Evolutionary conservation across 2,113 vertebrate species (phyloP).

Genomic region (Microtus montanus): DNA sequence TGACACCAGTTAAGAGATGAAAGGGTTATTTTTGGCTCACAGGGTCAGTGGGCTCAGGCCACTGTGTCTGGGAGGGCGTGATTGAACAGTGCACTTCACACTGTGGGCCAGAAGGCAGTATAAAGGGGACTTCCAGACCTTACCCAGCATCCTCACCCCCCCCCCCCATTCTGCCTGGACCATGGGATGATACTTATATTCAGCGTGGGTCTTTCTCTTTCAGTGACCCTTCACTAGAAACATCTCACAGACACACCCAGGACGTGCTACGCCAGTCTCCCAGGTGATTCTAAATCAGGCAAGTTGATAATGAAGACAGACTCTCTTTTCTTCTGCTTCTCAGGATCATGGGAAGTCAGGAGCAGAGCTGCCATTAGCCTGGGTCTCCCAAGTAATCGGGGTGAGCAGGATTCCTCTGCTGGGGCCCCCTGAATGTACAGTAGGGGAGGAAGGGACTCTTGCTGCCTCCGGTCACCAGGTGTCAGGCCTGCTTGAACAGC

Average conservation of each 20-base stretch:
- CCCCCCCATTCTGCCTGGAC: neutral
- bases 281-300: neutral
- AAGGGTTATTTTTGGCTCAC: neutral
- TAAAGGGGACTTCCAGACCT: neutral
- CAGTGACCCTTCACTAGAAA: neutral
- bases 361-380: neutral
- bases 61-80: neutral
- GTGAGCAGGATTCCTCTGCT: neutral
- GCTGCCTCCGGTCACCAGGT: neutral
- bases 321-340: neutral
- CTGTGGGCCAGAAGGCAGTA: neutral
- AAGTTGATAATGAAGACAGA: neutral
- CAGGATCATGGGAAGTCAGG: neutral
- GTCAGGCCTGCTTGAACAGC: neutral
- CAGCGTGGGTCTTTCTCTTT: neutral
- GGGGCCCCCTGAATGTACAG: neutral
- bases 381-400: neutral
- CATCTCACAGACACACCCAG: neutral
- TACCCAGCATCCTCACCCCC: neutral
- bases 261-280: neutral
- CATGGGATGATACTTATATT: neutral
- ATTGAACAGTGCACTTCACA: neutral
- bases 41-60: neutral
- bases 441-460: neutral
- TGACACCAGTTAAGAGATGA: neutral